Percentiles rank a stretch among this genome's conserved stretches.
phyloP scores from a whole-genome alignment of 2,888 invertebrate species.

The Tenthredo amoena region DNA sequence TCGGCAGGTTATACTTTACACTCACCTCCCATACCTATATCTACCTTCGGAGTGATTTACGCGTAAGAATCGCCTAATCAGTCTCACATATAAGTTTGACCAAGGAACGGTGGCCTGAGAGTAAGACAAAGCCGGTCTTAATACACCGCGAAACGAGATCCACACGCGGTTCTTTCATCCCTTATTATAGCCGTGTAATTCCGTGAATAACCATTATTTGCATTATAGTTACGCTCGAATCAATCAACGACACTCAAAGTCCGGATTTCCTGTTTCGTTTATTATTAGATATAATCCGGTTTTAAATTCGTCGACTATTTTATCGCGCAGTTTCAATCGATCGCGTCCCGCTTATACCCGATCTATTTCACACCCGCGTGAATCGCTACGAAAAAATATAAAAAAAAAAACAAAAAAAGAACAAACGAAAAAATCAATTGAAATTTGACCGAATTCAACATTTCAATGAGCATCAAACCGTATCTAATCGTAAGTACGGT shows the following conservation, averaged over 20 bases:
- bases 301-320: not conserved
- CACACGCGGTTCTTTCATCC: constrained; percentile 55
- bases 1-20: constrained; percentile 3
- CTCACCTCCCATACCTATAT: not conserved
- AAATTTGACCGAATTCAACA: not conserved
- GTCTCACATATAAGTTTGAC: constrained; percentile 52
- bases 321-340: not conserved
- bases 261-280: not conserved
- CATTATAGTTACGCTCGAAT: not conserved
- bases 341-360: not conserved
- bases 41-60: constrained; percentile 60
- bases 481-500: not conserved
- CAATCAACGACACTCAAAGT: not conserved
- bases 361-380: not conserved
- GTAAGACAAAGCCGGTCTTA: constrained; percentile 53
- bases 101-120: not conserved
- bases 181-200: constrained; percentile 11
- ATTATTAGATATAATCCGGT: not conserved
- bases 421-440: not conserved
- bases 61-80: constrained; percentile 63
- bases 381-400: not conserved
- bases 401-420: no score
- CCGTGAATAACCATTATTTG: not conserved
- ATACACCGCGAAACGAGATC: constrained; percentile 55
- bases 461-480: not conserved